Percentiles rank a stretch among this genome's conserved stretches.
phyloP scores from a whole-genome alignment of 2,888 invertebrate genomes.

The Ophioninae sp. region DNA sequence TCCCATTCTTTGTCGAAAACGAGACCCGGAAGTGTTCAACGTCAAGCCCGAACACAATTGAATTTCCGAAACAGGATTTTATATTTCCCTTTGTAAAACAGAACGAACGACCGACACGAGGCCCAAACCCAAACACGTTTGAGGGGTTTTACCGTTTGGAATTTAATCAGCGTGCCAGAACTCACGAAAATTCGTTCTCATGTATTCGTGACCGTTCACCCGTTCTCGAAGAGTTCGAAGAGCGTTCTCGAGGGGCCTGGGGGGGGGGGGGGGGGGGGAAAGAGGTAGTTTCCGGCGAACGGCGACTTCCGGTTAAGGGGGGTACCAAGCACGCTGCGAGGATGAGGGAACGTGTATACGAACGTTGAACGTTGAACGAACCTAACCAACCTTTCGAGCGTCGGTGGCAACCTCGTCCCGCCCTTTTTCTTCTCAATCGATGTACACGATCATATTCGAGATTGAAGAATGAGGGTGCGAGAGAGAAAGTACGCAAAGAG shows the following conservation, averaged over 20 bases:
- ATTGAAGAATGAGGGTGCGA: constrained; percentile 6
- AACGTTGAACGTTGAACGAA: constrained; percentile 23
- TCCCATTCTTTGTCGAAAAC: background rate
- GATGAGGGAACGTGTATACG: constrained; percentile 21
- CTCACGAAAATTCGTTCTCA: constrained; percentile 73
- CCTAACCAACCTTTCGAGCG: constrained; percentile 10
- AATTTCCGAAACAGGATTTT: constrained; percentile 39
- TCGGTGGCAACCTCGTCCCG: background rate
- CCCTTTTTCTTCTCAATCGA: constrained; percentile 13
- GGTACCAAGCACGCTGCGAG: constrained; percentile 60
- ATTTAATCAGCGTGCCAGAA: constrained; percentile 59
- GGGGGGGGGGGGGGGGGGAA: background rate
- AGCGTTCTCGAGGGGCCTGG: constrained; percentile 47
- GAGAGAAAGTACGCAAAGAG: background rate
- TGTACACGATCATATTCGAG: constrained; percentile 22
- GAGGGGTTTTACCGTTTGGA: constrained; percentile 31
- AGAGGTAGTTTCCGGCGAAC: constrained; percentile 72
- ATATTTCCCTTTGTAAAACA: constrained; percentile 56
- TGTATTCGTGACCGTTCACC: constrained; percentile 63
- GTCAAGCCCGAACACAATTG: constrained; percentile 34
- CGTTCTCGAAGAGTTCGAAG: constrained; percentile 69
- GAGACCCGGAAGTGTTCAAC: constrained; percentile 6
- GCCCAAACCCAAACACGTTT: constrained; percentile 16
- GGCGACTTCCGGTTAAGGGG: constrained; percentile 74
- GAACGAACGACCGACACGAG: constrained; percentile 40